Conservation (phyloP, 2,888 invertebrate genomes). For the Cheilosia grossa region DNA sequence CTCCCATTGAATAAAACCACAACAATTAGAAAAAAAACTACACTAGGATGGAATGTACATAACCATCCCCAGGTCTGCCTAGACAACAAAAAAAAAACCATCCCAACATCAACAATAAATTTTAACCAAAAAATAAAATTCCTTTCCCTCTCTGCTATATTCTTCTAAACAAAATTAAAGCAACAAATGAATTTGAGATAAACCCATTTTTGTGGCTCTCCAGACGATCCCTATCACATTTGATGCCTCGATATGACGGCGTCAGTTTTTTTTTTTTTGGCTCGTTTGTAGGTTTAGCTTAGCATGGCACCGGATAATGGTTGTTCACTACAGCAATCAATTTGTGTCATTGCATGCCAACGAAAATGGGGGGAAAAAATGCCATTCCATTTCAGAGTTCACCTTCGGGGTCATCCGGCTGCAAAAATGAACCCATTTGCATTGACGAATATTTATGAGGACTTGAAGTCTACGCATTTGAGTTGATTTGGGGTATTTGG, state of each 20-base stretch:
- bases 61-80: too few species aligned
- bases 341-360: constrained; percentile 64
- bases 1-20: too few species aligned
- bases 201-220: constrained; percentile 12
- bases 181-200: constrained; percentile 51
- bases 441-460: constrained; percentile 55
- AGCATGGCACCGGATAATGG: constrained; percentile 39
- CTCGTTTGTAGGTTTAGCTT: constrained; percentile 14
- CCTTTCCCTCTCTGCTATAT: neutral
- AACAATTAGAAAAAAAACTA: too few species aligned
- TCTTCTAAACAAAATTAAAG: constrained; percentile 4
- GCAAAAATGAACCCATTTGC: constrained; percentile 41
- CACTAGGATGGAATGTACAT: too few species aligned
- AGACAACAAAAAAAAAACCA: too few species aligned
- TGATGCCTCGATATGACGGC: constrained; percentile 21
- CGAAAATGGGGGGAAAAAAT: constrained; percentile 3
- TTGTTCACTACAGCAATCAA: constrained; percentile 35
- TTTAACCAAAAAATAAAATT: neutral
- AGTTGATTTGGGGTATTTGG: neutral
- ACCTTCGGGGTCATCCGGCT: constrained; percentile 50
- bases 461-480: neutral
- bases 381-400: constrained; percentile 32
- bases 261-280: too few species aligned
- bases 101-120: too few species aligned
- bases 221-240: constrained; percentile 52